Evolutionary conservation across 2,888 invertebrate species (phyloP), one percentile per base, ranked within the genome.

Genomic region (Drosophila recens): DNA sequence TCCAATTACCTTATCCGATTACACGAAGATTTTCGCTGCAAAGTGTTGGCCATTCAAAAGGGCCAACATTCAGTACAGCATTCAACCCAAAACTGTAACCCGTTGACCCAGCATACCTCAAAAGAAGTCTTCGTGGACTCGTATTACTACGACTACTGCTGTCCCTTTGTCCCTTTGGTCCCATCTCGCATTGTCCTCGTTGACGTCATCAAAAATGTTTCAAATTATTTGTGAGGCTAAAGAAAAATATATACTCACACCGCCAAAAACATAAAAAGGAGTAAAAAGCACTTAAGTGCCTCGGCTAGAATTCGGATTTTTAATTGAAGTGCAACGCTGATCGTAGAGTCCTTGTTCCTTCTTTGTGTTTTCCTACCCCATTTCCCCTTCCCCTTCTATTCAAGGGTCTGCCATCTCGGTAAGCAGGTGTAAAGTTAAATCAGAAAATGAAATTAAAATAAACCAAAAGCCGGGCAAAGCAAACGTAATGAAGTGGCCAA

Each of bases 1-100:
- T 91, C 90, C 91, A 91, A 91, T 91, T 91, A 91, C 91, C 91
- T 91, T 90, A 91, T 91, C 91, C 91, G 91, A 91, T 91, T 91
- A 91, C 91, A 90, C 72, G 83, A 90, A 91, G 90, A 90, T 91
- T 90, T 90, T 77, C 74, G 78, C 85, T 78, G 70, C 74, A 73
- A 77, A 84, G 82, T 81, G 82, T 76, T 45, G 23, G 13, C 2
- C 17, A 23, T 51, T 52, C 42, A 27, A 27, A 5, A 61, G 56
- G 45, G 20, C 30, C 30, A 30, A 8, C 30, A 30, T 30, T 30
- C 30, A 8, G 8, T 30, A 8, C 30, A 8, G 8, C 30, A 30
- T 27, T 27, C 27, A 58, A 49, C 59, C 78, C 75, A 59, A 66
- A 59, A 66, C 62, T 59, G 73, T 75, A 75, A 79, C 79, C 73